Conservation (phyloP, 2,797 vertebrate species). For the Calcarius lapponicus region DNA sequence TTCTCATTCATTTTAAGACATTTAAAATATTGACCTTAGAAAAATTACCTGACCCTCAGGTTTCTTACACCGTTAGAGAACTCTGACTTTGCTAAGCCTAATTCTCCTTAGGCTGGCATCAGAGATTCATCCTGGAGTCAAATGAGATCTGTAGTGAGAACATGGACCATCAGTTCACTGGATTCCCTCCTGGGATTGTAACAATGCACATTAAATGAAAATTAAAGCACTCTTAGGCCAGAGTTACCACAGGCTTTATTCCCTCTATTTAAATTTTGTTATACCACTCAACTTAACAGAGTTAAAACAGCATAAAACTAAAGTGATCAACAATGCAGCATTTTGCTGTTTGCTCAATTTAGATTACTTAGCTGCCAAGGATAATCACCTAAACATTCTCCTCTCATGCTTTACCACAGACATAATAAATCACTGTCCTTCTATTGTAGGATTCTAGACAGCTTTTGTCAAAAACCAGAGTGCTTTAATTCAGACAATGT, state of each 20-base stretch:
- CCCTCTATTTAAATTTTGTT: background rate
- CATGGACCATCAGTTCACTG: background rate
- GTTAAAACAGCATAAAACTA: background rate
- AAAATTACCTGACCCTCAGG: background rate
- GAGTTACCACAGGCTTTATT: background rate
- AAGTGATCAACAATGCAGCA: background rate
- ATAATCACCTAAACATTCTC: background rate
- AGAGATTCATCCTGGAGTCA: background rate
- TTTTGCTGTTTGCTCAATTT: background rate
- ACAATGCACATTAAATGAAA: background rate
- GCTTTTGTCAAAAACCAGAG: background rate
- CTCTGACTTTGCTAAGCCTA: background rate
- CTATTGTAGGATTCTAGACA: background rate
- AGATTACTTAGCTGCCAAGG: background rate
- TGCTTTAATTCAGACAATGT: background rate
- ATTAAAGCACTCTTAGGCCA: background rate
- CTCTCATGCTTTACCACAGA: background rate
- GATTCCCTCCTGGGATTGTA: background rate
- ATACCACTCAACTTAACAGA: background rate
- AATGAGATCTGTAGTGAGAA: background rate
- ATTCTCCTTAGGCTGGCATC: background rate
- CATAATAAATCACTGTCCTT: background rate
- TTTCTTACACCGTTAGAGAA: background rate
- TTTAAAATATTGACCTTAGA: background rate
- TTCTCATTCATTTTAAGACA: background rate